Percentiles rank a stretch among this genome's conserved stretches.
phyloP scores from a whole-genome alignment of 2,797 vertebrate genomes.

The Australoheros facetus region DNA sequence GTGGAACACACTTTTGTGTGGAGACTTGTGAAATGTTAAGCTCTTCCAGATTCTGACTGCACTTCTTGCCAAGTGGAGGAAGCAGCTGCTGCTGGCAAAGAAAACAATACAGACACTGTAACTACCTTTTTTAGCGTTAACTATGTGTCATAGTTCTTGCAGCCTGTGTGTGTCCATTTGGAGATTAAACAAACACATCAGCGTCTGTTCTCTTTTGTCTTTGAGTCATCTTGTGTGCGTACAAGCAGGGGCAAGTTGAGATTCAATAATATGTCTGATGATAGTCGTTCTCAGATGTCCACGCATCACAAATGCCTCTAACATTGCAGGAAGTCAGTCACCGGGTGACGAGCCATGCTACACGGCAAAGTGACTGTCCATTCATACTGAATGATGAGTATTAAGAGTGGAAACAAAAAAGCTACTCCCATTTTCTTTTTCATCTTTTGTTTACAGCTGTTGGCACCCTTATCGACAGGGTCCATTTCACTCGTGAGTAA shows the following conservation, averaged over 20 bases:
- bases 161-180: neutral
- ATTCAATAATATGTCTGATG: slow-evolving; percentile 78
- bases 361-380: slow-evolving; percentile 7
- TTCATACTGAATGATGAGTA: slow-evolving; percentile 11
- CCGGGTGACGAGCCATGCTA: slow-evolving; percentile 10
- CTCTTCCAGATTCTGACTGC: slow-evolving; percentile 61
- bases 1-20: slow-evolving; percentile 15
- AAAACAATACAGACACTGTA: slow-evolving; percentile 74
- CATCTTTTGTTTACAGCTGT: slow-evolving; percentile 2
- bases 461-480: neutral
- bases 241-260: slow-evolving; percentile 75
- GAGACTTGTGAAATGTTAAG: slow-evolving; percentile 43
- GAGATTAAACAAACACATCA: slow-evolving; percentile 41
- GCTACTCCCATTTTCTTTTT: neutral
- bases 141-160: slow-evolving; percentile 64
- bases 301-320: slow-evolving; percentile 74
- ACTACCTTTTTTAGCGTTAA: slow-evolving; percentile 71
- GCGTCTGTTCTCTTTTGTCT: slow-evolving; percentile 45
- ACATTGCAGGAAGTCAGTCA: slow-evolving; percentile 56
- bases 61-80: slow-evolving; percentile 69
- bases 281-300: slow-evolving; percentile 73
- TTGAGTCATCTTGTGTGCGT: slow-evolving; percentile 51
- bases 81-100: slow-evolving; percentile 68
- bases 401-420: slow-evolving; percentile 10
- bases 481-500: slow-evolving; percentile 29